Conservation (phyloP, 1,140 invertebrate species). For the Neoseiulus cucumeris region DNA sequence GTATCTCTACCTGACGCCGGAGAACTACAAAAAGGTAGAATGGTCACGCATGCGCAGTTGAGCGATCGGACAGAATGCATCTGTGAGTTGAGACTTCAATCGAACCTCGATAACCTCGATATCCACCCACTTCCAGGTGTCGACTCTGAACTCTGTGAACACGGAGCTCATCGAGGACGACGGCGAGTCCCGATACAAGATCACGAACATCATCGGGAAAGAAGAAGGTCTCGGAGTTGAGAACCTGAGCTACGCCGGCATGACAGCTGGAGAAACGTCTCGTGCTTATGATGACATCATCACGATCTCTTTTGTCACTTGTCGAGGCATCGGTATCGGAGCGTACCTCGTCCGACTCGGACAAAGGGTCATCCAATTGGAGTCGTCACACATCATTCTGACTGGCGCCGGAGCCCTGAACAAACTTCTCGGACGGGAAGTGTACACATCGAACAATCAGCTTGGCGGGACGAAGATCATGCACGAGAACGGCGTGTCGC, state of each 20-base stretch:
- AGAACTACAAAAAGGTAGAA: conserved; percentile 75
- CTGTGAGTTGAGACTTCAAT: background rate
- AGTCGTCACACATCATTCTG: conserved; percentile 94
- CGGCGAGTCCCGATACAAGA: conserved; percentile 75
- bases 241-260: conserved; percentile 79
- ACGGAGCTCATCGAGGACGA: conserved; percentile 78
- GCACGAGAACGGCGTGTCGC: conserved; percentile 88
- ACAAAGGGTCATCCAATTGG: conserved; percentile 88
- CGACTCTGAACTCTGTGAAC: conserved; percentile 53
- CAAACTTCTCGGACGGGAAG: conserved; percentile 66
- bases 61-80: background rate
- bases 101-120: background rate
- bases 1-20: conserved; percentile 81
- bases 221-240: conserved; percentile 90
- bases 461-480: conserved; percentile 91
- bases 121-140: conserved; percentile 20
- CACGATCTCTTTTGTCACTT: conserved; percentile 75
- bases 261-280: conserved; percentile 95
- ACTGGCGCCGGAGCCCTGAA: conserved; percentile 91
- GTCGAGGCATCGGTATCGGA: conserved; percentile 93
- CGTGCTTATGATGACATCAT: conserved; percentile 78
- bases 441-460: conserved; percentile 97
- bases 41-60: no score
- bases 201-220: conserved; percentile 88
- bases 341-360: conserved; percentile 82